Evolutionary conservation across 2,888 invertebrate genomes (phyloP).

Genomic region (Conchocele bisecta): DNA sequence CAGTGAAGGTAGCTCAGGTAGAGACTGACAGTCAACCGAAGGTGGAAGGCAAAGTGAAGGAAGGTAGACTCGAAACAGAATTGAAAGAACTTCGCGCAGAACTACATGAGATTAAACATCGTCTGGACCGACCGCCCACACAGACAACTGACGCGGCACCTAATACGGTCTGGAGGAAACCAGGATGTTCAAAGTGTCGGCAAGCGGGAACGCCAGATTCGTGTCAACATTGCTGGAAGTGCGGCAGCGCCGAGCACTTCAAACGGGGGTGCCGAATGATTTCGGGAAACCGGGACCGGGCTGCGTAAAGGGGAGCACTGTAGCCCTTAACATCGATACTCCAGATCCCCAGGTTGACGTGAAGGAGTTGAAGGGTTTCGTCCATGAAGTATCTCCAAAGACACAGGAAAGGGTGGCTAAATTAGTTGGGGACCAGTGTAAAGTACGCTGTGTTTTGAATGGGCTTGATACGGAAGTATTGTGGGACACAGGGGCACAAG

Average conservation of each 20-base stretch:
- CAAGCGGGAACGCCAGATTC: neutral
- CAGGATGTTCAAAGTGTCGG: neutral
- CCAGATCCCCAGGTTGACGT: neutral
- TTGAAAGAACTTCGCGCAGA: conserved; percentile 12
- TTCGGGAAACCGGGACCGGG: conserved; percentile 24
- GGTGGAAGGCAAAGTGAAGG: neutral
- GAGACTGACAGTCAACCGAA: neutral
- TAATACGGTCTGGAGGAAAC: neutral
- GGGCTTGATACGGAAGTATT: neutral
- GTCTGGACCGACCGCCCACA: no score
- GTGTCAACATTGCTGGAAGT: conserved; percentile 27
- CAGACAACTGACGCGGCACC: neutral
- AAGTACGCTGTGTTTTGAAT: neutral
- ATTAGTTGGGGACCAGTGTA: conserved; percentile 9
- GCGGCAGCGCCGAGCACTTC: conserved; percentile 14
- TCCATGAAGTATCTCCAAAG: neutral
- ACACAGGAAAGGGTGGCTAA: conserved; percentile 9
- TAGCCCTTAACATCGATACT: conserved; percentile 2
- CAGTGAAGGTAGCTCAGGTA: neutral
- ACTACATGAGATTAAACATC: no score
- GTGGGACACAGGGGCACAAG: conserved; percentile 35
- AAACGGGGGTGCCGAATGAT: conserved; percentile 8
- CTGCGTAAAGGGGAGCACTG: conserved; percentile 7
- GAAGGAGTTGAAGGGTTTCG: neutral
- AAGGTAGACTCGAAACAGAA: conserved; percentile 11